A percentile compares a stretch with the other conserved stretches of the same genome.
These are phyloP conservation scores for Panagrolaimus sp. DNA, from an alignment of 1,140 invertebrate genomes.

Conservation along the genomic window DNA sequence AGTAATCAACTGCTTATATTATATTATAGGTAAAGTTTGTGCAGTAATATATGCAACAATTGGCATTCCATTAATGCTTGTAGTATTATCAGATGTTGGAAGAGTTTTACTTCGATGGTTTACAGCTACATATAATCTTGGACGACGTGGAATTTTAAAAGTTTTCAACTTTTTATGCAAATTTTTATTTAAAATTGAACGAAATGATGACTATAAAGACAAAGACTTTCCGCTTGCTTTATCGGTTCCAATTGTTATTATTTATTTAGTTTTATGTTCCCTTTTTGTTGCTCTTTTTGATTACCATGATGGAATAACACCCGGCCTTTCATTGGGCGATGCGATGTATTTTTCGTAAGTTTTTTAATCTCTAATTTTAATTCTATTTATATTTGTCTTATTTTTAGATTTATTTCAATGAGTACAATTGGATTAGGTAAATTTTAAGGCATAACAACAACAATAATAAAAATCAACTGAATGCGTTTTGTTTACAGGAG, in stretches of 20 bases:
- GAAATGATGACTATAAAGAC: not conserved
- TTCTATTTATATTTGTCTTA: no score
- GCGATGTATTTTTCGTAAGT: not conserved
- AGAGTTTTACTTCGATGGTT: slow-evolving; percentile 12
- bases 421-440: slow-evolving; percentile 8
- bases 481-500: not conserved
- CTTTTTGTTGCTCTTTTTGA: not conserved
- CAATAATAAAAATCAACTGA: not conserved
- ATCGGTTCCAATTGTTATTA: not conserved
- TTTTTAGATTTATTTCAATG: slow-evolving; percentile 2
- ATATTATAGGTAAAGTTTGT: not conserved
- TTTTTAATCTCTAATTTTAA: no score
- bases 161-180: not conserved
- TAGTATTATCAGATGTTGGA: slow-evolving; percentile 3
- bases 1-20: no score
- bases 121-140: not conserved
- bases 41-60: not conserved
- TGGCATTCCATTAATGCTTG: slow-evolving; percentile 14
- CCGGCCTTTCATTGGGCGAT: not conserved
- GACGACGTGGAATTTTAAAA: not conserved
- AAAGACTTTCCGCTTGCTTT: not conserved
- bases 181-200: not conserved
- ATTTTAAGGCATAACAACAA: not conserved
- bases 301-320: slow-evolving; percentile 12
- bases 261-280: not conserved